phyloP scores from a whole-genome alignment of 1,140 invertebrate species.

The Nephila pilipes region DNA sequence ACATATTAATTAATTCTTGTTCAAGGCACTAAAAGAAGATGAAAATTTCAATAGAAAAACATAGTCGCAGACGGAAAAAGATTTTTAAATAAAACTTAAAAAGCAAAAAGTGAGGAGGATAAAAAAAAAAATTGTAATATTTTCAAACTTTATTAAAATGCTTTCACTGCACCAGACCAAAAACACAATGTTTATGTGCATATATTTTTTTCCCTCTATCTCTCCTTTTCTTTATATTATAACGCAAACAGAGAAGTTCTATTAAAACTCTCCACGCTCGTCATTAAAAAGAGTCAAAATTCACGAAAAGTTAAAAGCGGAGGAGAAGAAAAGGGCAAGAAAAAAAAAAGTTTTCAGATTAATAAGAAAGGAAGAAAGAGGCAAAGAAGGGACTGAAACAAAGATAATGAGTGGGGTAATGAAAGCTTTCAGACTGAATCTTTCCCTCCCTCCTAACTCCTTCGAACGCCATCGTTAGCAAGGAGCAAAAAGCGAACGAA shows the following conservation, averaged over 20 bases:
- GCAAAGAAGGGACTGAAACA: neutral
- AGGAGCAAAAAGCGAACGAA: neutral
- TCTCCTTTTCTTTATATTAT: neutral
- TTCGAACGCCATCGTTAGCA: neutral
- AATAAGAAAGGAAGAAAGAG: neutral
- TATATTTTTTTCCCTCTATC: neutral
- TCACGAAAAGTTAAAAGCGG: constrained; percentile 18
- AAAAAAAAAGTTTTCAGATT: too few species aligned
- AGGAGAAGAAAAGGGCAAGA: neutral
- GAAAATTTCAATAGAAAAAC: neutral
- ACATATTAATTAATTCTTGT: too few species aligned
- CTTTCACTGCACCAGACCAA: neutral
- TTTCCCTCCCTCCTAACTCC: too few species aligned
- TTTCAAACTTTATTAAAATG: neutral
- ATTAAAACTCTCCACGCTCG: neutral
- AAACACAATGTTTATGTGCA: neutral
- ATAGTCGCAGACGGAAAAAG: neutral
- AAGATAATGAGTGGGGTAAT: neutral
- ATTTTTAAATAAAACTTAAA: neutral
- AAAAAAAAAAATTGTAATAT: neutral
- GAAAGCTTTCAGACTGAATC: neutral
- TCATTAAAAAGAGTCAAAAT: constrained; percentile 29
- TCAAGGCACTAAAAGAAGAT: too few species aligned
- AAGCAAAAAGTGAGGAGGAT: neutral
- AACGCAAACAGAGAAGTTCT: constrained; percentile 19